Evolutionary conservation across 2,797 vertebrate species (phyloP).

Genomic region (Eulemur rubriventer): DNA sequence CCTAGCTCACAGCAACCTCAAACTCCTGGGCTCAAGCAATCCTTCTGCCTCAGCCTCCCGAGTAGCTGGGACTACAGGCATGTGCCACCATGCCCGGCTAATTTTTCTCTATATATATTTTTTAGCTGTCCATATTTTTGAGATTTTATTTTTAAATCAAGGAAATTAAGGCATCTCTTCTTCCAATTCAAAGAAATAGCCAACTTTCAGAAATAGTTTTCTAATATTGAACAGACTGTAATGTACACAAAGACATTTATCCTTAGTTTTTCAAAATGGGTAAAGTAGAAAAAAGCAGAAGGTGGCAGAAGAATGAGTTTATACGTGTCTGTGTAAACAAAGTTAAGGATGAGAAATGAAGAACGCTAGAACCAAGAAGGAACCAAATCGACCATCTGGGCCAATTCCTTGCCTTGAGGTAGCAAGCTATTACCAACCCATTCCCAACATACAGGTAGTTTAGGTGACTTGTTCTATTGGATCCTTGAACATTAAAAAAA

Average conservation of each 20-base stretch:
- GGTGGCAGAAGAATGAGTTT: neutral
- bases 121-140: no score
- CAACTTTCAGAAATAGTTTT: conserved; percentile 19
- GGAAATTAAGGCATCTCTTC: neutral
- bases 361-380: neutral
- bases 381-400: neutral
- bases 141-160: neutral
- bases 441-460: neutral
- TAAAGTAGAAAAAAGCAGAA: neutral
- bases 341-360: neutral
- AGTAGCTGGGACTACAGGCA: no score
- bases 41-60: no score
- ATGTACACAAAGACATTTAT: neutral
- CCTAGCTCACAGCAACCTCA: no score
- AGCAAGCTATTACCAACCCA: neutral
- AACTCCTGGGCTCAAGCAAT: no score
- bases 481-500: neutral
- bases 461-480: neutral
- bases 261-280: neutral
- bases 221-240: neutral
- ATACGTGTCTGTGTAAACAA: neutral
- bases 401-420: neutral
- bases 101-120: no score
- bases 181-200: conserved; percentile 18
- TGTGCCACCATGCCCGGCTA: no score